A percentile compares a stretch with the other conserved stretches of the same genome.
These are phyloP conservation scores for Diabrotica virgifera DNA, from an alignment of 1,140 invertebrate species.

Conservation along the genomic window DNA sequence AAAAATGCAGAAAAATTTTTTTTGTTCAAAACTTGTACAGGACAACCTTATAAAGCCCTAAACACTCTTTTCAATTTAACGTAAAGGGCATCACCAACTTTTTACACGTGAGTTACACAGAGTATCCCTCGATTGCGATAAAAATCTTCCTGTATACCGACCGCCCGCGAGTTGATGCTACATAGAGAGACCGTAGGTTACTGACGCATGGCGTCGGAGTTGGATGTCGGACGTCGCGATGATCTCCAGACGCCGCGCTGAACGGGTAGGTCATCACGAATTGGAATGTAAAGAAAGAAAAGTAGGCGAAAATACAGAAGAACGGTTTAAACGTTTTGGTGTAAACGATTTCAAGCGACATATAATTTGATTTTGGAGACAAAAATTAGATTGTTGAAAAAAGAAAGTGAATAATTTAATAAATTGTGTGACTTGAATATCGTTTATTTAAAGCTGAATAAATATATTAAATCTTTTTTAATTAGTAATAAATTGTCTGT, in stretches of 20 bases:
- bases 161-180: background rate
- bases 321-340: no score
- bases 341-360: no score
- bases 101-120: background rate
- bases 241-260: conserved; percentile 7
- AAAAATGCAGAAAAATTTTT: background rate
- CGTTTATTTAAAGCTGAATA: no score
- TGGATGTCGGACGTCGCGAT: background rate
- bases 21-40: background rate
- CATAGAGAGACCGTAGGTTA: background rate
- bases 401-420: no score
- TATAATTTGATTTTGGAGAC: no score
- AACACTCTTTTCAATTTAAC: background rate
- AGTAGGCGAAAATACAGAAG: no score
- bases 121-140: background rate
- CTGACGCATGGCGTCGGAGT: conserved; percentile 5
- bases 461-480: no score
- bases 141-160: background rate
- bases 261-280: background rate
- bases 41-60: background rate
- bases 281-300: background rate
- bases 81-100: background rate
- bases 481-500: no score
- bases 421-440: no score
- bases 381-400: no score